These are phyloP conservation scores for Steinernema scapterisci DNA, from an alignment of 2,888 invertebrate genomes.

Conservation along the genomic window DNA sequence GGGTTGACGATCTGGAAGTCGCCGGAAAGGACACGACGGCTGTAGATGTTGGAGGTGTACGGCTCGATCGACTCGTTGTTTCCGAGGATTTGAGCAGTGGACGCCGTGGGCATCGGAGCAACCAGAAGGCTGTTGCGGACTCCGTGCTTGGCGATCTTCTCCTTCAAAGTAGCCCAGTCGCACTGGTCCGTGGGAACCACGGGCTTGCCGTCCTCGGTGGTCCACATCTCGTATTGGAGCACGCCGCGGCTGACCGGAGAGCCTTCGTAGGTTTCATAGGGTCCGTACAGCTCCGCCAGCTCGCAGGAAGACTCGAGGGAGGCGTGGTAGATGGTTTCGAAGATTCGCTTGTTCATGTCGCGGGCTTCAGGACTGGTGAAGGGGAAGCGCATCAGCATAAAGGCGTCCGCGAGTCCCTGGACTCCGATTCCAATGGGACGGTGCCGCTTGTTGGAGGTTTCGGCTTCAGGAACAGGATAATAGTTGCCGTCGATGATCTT, in stretches of 20 bases:
- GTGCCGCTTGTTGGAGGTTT: conserved; percentile 80
- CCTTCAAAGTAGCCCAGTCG: conserved; percentile 83
- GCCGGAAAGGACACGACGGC: conserved; percentile 88
- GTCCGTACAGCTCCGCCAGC: conserved; percentile 80
- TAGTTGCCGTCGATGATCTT: conserved; percentile 94
- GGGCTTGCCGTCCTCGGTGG: conserved; percentile 73
- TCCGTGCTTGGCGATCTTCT: conserved; percentile 84
- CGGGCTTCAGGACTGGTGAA: conserved; percentile 87
- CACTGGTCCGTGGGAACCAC: conserved; percentile 77
- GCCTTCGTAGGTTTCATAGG: conserved; percentile 87
- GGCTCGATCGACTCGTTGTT: conserved; percentile 98
- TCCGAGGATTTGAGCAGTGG: conserved; percentile 97
- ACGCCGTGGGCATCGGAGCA: conserved; percentile 98
- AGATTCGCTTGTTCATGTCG: conserved; percentile 88
- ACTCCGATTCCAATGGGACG: conserved; percentile 83
- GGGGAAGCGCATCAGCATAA: conserved; percentile 87
- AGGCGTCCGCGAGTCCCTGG: conserved; percentile 95
- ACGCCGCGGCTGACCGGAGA: conserved; percentile 92
- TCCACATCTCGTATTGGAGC: conserved; percentile 97
- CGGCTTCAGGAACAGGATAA: conserved; percentile 86
- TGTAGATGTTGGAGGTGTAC: conserved; percentile 95
- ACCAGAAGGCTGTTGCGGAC: conserved; percentile 88
- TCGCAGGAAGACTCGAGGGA: conserved; percentile 94
- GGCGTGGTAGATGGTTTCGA: conserved; percentile 96
- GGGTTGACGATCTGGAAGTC: conserved; percentile 81